Base-by-base conservation (phyloP, 1,140 invertebrate species). In the Limonius californicus region DNA sequence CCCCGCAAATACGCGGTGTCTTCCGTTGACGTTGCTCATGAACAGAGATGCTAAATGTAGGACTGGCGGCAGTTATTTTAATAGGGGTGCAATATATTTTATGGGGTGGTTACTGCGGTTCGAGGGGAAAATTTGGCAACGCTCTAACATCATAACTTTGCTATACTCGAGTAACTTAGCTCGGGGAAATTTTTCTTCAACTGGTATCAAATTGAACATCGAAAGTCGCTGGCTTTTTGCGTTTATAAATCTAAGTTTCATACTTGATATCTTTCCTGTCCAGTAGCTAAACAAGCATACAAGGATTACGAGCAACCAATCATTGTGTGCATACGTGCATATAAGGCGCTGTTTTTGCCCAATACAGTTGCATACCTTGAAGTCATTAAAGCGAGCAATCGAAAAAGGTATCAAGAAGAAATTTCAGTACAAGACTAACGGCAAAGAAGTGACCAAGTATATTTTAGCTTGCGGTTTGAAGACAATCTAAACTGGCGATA, bases 41-140 rank as follows among this genome's bases (percentile, higher is more conserved):
- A 39, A 39, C 7, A 9, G 35, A 39, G 35, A 39, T 39, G 35
- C 2, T 39, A 39, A 39, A 39, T 14, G 35, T 39, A 39, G 35
- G n/a, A 39, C 35, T 39, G 35, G 35, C 35, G 35, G 45, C 45
- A 18, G 45, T 50, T 50, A 50, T 50, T 50, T 50, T 50, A 50
- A 50, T 50, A 50, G 45, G 45, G 45, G 45, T 50, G 45, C 45
- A 50, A 50, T 50, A 50, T 50, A 50, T 50, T 50, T 50, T 55
- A 55, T 55, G 54, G 54, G 54, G 54, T 18, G 54, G 54, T 55
- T 55, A 55, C 2, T 27, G 54, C 54, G 54, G 54, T 55, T 55
- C n/a, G 6, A 14, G 15, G 54, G 20, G 20, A 27, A 35, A 55
- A 55, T 35, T 50, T 50, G 54, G 54, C 54, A 35, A 15, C 21